A percentile compares a stretch with the other conserved stretches of the same genome.
These are phyloP conservation scores for Hypotaenidia okinawae DNA, from an alignment of 2,797 vertebrate genomes.

Conservation along the genomic window DNA sequence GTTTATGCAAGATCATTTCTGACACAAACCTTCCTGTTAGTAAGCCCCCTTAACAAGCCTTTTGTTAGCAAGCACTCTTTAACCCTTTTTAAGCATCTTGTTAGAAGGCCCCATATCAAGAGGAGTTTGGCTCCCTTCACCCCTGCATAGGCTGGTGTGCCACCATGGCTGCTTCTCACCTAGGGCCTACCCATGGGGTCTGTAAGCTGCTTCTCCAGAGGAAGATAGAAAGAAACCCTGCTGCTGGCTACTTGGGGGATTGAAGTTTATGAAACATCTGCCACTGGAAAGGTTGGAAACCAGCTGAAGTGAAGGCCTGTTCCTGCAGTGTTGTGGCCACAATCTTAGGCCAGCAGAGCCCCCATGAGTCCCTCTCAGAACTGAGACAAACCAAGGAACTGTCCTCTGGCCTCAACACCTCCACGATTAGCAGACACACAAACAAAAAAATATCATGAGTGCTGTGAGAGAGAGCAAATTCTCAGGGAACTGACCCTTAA, in stretches of 20 bases:
- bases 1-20: too few species aligned
- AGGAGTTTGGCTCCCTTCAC: not conserved
- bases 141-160: rapidly evolving
- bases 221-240: not conserved
- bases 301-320: not conserved
- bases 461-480: not conserved
- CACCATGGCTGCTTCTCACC: not conserved
- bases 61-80: too few species aligned
- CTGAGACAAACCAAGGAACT: rapidly evolving
- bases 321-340: rapidly evolving
- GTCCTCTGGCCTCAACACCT: not conserved
- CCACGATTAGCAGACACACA: rapidly evolving
- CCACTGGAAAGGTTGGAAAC: not conserved
- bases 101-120: too few species aligned
- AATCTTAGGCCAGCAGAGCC: not conserved
- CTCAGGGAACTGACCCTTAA: not conserved
- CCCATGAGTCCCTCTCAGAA: rapidly evolving
- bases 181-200: not conserved
- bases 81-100: too few species aligned
- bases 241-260: not conserved
- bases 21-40: too few species aligned
- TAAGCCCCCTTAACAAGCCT: too few species aligned
- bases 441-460: not conserved
- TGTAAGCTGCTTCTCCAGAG: not conserved
- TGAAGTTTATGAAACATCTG: rapidly evolving